Evolutionary conservation across 1,140 invertebrate genomes (phyloP).

Genomic region (Pseudobourletiella spinata): DNA sequence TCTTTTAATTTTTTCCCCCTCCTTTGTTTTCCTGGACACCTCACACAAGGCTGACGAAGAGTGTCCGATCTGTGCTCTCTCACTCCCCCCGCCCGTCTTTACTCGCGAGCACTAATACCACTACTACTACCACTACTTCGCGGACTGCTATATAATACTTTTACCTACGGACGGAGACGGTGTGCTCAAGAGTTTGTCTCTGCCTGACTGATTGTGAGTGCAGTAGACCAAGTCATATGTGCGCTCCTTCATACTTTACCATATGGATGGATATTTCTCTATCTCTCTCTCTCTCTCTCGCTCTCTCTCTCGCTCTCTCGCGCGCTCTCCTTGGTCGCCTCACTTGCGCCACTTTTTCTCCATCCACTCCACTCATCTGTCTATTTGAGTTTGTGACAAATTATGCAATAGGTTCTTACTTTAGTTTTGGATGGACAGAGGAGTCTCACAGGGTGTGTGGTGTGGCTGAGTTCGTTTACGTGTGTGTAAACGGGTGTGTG

Average conservation of each 20-base stretch:
- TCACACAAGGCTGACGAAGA: too few relatives aligned
- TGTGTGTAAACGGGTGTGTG: too few relatives aligned
- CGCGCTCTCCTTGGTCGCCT: not conserved
- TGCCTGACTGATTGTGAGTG: too few relatives aligned
- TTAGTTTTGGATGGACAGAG: too few relatives aligned
- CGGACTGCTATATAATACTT: not conserved
- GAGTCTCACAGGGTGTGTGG: too few relatives aligned
- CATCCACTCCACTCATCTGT: conserved; percentile 25
- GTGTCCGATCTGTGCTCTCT: conserved; percentile 1
- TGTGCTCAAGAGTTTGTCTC: too few relatives aligned
- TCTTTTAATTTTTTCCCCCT: conserved; percentile 28
- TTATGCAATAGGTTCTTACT: conserved; percentile 21
- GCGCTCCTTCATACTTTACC: not conserved
- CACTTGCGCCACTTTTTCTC: conserved; percentile 20
- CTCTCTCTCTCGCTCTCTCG: not conserved
- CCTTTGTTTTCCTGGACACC: conserved; percentile 22
- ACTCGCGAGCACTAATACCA: not conserved
- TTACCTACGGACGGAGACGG: not conserved
- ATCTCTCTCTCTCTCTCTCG: too few relatives aligned
- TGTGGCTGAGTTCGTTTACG: too few relatives aligned
- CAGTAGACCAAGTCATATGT: not conserved
- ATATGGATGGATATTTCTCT: too few relatives aligned
- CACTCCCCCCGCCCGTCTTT: not conserved
- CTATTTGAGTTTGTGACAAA: conserved; percentile 27
- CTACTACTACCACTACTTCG: not conserved